Conservation (phyloP, 2,113 vertebrate species). For the Puma concolor region DNA sequence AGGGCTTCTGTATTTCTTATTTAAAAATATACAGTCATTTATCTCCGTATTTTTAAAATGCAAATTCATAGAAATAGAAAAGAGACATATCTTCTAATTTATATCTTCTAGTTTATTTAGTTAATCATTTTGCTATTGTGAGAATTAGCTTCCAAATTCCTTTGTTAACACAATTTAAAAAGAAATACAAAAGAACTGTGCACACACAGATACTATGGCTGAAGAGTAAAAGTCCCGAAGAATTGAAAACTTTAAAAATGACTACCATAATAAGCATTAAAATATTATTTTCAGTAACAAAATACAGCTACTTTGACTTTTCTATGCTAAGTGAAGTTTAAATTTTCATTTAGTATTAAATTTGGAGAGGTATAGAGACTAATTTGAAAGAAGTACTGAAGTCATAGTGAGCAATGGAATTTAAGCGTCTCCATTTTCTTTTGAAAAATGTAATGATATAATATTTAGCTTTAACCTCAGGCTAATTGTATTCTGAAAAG, state of each 20-base stretch:
- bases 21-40: neutral
- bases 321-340: slow-evolving; percentile 77
- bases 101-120: neutral
- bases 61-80: neutral
- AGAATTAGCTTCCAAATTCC: neutral
- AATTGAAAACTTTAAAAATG: neutral
- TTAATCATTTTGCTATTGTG: slow-evolving; percentile 17
- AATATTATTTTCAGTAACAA: slow-evolving; percentile 51
- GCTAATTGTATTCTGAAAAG: slow-evolving; percentile 73
- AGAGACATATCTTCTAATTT: neutral
- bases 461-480: slow-evolving; percentile 69
- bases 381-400: slow-evolving; percentile 49
- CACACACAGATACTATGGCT: neutral
- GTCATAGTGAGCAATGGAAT: slow-evolving; percentile 63
- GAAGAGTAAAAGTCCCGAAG: neutral
- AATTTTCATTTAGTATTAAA: slow-evolving; percentile 32
- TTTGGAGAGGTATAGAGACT: slow-evolving; percentile 40
- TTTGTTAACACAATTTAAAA: neutral
- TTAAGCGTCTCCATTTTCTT: slow-evolving; percentile 70
- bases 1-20: neutral
- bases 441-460: slow-evolving; percentile 63
- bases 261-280: neutral
- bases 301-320: slow-evolving; percentile 38
- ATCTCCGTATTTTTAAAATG: neutral
- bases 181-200: neutral